Evolutionary conservation across 2,888 invertebrate genomes (phyloP).

Genomic region (Hipparchia semele): DNA sequence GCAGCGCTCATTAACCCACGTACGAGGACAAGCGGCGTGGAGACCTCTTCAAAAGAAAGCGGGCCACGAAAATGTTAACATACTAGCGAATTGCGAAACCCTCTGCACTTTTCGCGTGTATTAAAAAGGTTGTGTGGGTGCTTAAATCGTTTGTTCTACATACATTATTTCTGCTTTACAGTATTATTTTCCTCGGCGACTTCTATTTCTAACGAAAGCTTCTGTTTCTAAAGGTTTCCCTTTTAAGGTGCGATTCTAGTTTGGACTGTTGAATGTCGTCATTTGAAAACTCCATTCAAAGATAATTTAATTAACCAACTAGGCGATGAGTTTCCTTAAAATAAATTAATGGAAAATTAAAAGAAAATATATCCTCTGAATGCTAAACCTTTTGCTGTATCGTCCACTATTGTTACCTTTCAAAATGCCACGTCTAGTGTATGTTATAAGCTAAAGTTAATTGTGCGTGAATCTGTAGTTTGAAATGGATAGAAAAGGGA

Average conservation of each 20-base stretch:
- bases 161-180: not conserved
- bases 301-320: too few relatives aligned
- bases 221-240: not conserved
- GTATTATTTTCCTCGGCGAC: not conserved
- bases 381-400: too few relatives aligned
- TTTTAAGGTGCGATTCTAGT: not conserved
- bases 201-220: not conserved
- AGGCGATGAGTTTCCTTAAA: too few relatives aligned
- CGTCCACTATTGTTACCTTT: too few relatives aligned
- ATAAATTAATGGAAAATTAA: too few relatives aligned
- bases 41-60: slow-evolving; percentile 39
- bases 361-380: too few relatives aligned
- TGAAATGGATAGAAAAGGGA: too few relatives aligned
- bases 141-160: slow-evolving; percentile 6
- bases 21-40: slow-evolving; percentile 33
- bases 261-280: not conserved
- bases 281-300: too few relatives aligned
- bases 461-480: too few relatives aligned
- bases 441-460: too few relatives aligned
- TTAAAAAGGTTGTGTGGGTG: not conserved
- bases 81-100: slow-evolving; percentile 6
- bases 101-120: not conserved
- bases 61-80: slow-evolving; percentile 39
- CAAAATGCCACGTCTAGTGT: too few relatives aligned
- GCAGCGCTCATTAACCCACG: slow-evolving; percentile 37